Evolutionary conservation across 1,140 invertebrate species (phyloP), one percentile per base, ranked within the genome.

Genomic region (Drusus annulatus): DNA sequence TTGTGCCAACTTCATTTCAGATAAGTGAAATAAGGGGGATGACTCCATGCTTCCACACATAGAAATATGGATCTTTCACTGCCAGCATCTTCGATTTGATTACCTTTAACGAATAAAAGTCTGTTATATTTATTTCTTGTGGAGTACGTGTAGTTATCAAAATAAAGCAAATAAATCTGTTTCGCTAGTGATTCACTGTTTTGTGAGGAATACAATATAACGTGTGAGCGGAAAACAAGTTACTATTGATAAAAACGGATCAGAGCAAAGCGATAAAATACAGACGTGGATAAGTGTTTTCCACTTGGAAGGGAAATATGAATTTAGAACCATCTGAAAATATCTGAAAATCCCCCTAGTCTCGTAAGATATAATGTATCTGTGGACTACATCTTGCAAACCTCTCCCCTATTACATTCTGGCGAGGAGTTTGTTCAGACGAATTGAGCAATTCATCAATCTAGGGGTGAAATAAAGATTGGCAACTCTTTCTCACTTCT

Each of bases 391-490:
- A 45, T 45, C 36, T 45, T 13, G 36, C 36, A 45, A 36, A 45
- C 16, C n/a, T 65, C 62, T n/a, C 62, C n/a, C 13, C 36, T 45
- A 45, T 45, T 45, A 1, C 36, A 45, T 2, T 45, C 36, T 45
- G 36, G 62, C 15, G 28, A n/a, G 23, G 68, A 50, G 68, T 71
- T 71, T 51, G 68, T 71, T 51, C 68, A 71, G 36, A 50, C 17
- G 68, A 50, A 71, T 71, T 50, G 45, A 45, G 23, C 68, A 51
- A 71, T 71, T 71, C 68, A 71, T 71, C 68, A 71, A 50, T 71
- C 68, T 71, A 19, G 31, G n/a, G 8, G 31, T 3, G 45, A 17
- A 51, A 71, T 51, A 23, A 71, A 23, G 19, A 71, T 71, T 50
- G 68, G n/a, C 31, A 19, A 50, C 5, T 7, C 31, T 71, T 71